Conservation (phyloP, 2,797 vertebrate species). For the Apodemus agrarius region DNA sequence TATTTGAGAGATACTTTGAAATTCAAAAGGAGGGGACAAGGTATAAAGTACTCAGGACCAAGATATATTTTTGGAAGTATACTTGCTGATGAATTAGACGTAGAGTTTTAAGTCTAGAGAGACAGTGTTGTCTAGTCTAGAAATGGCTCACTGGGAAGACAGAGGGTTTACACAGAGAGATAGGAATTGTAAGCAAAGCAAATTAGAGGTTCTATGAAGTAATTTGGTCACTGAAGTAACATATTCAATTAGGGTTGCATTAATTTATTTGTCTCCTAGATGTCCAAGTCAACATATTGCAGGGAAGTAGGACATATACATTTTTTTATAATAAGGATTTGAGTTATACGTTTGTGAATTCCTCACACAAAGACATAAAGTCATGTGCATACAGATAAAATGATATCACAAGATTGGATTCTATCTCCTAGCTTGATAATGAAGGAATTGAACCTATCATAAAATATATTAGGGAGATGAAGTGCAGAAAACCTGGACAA, state of each 20-base stretch:
- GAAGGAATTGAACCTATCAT: background rate
- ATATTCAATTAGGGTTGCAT: background rate
- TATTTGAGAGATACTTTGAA: background rate
- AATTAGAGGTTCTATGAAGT: background rate
- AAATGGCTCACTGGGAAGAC: background rate
- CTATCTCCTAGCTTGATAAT: no score
- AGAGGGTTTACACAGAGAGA: background rate
- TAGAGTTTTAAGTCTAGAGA: background rate
- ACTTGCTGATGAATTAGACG: background rate
- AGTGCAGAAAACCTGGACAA: background rate
- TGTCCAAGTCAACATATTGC: background rate
- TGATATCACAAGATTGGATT: background rate
- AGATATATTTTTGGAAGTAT: background rate
- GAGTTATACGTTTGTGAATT: background rate
- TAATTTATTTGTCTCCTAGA: background rate
- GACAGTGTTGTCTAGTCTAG: background rate
- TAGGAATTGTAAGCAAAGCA: background rate
- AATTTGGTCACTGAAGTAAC: slow-evolving; percentile 3
- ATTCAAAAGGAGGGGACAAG: background rate
- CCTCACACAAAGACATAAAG: background rate
- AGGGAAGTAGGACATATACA: background rate
- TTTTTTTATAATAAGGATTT: background rate
- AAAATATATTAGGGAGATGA: background rate
- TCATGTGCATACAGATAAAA: background rate
- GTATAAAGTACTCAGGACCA: background rate